Evolutionary conservation across 1,140 invertebrate genomes (phyloP), one percentile per base, ranked within the genome.

Genomic region (Drosophila lacteicornis): DNA sequence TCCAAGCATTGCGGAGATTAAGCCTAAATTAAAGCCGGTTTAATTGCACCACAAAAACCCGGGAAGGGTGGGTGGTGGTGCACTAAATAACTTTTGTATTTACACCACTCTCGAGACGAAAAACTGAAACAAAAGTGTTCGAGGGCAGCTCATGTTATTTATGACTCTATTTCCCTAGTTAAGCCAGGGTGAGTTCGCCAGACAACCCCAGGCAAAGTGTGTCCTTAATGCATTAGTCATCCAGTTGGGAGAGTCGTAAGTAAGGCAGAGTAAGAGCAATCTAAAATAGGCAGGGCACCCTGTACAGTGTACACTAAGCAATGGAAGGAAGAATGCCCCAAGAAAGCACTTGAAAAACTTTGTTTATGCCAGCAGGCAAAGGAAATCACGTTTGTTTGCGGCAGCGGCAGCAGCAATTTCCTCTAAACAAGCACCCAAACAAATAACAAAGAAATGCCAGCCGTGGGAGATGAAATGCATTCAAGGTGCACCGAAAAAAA

Each of bases 301-400:
- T 46, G 47, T 62, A 55, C 43, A 47, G 27, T 30, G 27, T 30
- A 30, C 5, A 19, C 22, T 11, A 30, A 11, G 49, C 57, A 22
- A 33, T 22, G 59, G n/a, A 53, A 51, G 59, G 13, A 53, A 51
- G 61, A 77, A 59, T 50, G 40, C 61, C 70, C 71, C 38, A 49
- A 53, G 75, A 68, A 81, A 75, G 51, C 79, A 85, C 82, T 85
- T 80, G 82, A 84, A 47, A 22, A 65, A 60, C 57, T 82, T 77
- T 87, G 79, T 85, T 87, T 82, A 79, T 75, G 42, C 42, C 62
- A 63, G 45, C 57, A 51, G 25, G 46, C 60, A 43, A 30, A 60
- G 49, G 61, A 77, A 83, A 65, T 65, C 57, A 57, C 66, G 62
- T 74, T 70, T 70, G 67, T 70, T 70, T 70, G 67, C 62, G 50